phyloP scores from a whole-genome alignment of 2,113 vertebrate genomes.

The Polypterus bichir region DNA sequence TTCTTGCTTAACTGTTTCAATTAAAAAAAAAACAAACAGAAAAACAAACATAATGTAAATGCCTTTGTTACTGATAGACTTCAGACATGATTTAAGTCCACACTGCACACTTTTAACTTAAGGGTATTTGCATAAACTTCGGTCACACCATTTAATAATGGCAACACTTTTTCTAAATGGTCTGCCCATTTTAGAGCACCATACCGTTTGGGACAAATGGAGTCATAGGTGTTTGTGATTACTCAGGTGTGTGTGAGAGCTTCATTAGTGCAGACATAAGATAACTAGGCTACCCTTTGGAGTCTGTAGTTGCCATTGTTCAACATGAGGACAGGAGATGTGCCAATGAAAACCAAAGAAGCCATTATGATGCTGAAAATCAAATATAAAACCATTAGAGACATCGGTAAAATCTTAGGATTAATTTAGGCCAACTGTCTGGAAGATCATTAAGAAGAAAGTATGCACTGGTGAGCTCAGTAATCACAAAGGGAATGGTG shows the following conservation, averaged over 20 bases:
- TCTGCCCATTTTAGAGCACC: neutral
- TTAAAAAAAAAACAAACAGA: conserved; percentile 5
- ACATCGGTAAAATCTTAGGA: too few species aligned
- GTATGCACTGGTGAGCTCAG: too few species aligned
- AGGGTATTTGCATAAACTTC: neutral
- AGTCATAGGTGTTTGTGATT: neutral
- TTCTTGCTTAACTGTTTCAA: conserved; percentile 1
- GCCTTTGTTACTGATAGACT: neutral
- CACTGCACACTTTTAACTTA: neutral
- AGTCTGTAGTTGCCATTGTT: too few species aligned
- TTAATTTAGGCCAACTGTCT: too few species aligned
- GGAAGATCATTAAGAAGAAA: too few species aligned
- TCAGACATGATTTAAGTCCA: neutral
- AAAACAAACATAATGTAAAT: neutral
- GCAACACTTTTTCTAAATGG: neutral
- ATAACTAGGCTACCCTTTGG: too few species aligned
- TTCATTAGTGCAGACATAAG: too few species aligned
- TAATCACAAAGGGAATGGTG: too few species aligned
- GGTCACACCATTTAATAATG: neutral
- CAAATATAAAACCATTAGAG: too few species aligned
- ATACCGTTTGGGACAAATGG: neutral
- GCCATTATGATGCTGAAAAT: too few species aligned
- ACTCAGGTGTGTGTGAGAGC: neutral
- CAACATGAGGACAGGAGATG: too few species aligned
- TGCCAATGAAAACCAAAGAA: too few species aligned